These are phyloP conservation scores for Benitochromis conjunctus DNA, from an alignment of 2,113 vertebrate species.

Conservation along the genomic window DNA sequence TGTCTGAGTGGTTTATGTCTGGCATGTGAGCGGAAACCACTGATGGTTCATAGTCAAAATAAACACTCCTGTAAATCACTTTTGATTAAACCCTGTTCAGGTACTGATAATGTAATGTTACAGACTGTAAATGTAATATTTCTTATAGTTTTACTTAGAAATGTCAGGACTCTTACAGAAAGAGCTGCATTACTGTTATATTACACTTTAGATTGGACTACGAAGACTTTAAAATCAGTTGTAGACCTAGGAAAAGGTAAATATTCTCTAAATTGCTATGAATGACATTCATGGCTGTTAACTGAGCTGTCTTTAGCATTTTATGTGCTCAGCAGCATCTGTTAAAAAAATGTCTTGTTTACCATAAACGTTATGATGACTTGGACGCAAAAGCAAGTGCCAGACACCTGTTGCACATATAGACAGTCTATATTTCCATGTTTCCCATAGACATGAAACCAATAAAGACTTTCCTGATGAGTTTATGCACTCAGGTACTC, in stretches of 20 bases:
- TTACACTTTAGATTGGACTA: neutral
- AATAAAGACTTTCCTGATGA: neutral
- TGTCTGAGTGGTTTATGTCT: neutral
- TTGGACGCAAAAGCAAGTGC: neutral
- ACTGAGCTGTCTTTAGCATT: neutral
- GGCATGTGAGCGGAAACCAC: neutral
- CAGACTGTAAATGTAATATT: neutral
- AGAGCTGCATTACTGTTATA: neutral
- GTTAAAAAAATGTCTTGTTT: neutral
- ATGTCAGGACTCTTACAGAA: neutral
- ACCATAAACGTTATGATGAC: neutral
- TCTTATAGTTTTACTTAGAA: neutral
- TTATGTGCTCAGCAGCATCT: neutral
- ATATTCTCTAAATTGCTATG: neutral
- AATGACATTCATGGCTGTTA: neutral
- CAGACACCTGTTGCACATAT: neutral
- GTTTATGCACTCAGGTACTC: neutral
- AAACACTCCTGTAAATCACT: neutral
- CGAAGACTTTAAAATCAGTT: neutral
- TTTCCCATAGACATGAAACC: neutral
- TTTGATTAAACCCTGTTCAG: neutral
- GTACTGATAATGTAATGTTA: neutral
- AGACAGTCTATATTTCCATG: neutral
- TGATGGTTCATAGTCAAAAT: neutral
- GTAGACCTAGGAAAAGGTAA: neutral